Evolutionary conservation across 37 sponge, comb jelly and placozoan genomes (phyloP), one percentile per base, ranked within the genome.

Genomic region (Chondrilla cf. caribensis): DNA sequence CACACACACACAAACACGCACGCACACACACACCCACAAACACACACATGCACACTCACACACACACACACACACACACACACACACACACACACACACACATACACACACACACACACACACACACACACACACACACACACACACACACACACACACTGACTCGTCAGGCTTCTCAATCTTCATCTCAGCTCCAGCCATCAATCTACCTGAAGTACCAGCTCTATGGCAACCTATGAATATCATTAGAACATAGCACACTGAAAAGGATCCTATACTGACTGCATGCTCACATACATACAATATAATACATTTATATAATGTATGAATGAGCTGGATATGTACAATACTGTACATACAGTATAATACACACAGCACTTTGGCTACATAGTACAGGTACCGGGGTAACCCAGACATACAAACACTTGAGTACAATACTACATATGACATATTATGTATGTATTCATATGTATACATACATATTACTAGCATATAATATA

Each of bases 111-210:
- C 41, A 38, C 41, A 29, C 73, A 31, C 73, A 29, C 73, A 71
- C 55, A 44, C 44, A 17, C 79, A 78, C 79, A 54, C 55, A 72
- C 43, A 72, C 75, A 35, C 75, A 72, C 38, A 38, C 41, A 71
- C 73, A 31, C 19, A 71, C 73, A 31, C 6, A 9, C 38, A 19
- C 17, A 64, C 51, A 68, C 36, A 6, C 33, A 58, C 87, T 43
- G 22, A 72, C 82, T 82, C 79, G 60, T 92, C 91, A 25, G 93
- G 95, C 60, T 88, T 94, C 29, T 89, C 90, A 8, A 97, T 86
- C 85, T 85, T 94, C 60, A 93, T 76, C 79, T 97, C 98, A 0
- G 87, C 84, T 22, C 95, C 98, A 14, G 89, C 79, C 77, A 94
- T 88, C 19, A 84, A 73, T 54, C 84, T 84, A 35, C 98, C 98